Percentiles rank a stretch among this genome's conserved stretches.
These are phyloP conservation scores for Fragum sueziense DNA, from an alignment of 2,888 invertebrate species.

Conservation along the genomic window DNA sequence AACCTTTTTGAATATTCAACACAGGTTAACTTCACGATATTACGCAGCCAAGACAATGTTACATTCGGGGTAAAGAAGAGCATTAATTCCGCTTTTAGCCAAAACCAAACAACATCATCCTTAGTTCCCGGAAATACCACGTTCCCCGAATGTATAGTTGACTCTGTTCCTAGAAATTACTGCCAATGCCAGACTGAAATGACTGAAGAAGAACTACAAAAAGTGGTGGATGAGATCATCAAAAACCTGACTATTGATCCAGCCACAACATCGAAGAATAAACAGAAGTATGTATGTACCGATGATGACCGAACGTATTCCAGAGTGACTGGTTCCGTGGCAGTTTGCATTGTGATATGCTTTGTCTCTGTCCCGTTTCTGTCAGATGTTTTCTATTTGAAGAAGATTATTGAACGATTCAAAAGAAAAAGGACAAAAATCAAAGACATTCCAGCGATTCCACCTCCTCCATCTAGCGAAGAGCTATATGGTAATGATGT, in stretches of 20 bases:
- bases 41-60: neutral
- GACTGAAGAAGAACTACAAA: neutral
- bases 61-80: neutral
- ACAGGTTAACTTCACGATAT: neutral
- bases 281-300: neutral
- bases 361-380: neutral
- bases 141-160: neutral
- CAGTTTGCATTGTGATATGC: neutral
- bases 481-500: neutral
- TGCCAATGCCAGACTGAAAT: neutral
- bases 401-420: neutral
- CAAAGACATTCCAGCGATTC: neutral
- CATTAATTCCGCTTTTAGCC: neutral
- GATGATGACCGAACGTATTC: neutral
- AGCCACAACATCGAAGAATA: neutral
- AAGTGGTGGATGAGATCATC: neutral
- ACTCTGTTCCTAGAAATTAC: neutral
- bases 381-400: neutral
- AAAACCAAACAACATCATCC: neutral
- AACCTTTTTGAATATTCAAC: neutral
- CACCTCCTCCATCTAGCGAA: neutral
- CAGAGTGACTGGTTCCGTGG: neutral
- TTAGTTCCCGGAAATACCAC: neutral
- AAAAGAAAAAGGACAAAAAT: neutral
- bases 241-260: slow-evolving; percentile 7